Base-by-base conservation (phyloP, 37 sponge, comb jelly and placozoan genomes). In the Ephydatia muelleri region DNA sequence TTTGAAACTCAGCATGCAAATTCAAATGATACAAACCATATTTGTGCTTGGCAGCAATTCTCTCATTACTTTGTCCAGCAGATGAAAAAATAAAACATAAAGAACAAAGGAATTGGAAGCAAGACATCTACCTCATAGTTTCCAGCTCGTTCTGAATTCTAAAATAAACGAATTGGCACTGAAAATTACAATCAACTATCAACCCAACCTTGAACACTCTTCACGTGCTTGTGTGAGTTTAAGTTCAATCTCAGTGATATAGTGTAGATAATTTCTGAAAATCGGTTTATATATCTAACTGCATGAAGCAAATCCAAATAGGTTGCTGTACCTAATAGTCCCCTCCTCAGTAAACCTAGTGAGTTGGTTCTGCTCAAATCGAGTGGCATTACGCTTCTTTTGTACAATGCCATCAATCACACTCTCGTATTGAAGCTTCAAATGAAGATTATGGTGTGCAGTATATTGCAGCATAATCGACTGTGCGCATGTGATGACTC, bases 231-330 rank as follows among this genome's bases (percentile, higher is more conserved):
- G 43, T n/a, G 28, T 31, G 6, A 71, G 72, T 38, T 81, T 81
- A 0, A 81, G 43, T n/a, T 81, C 72, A 37, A 81, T 38, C 49
- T 81, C 82, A 25, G 35, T 19, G 47, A 81, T 33, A 27, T 71
- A 26, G 22, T 70, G 36, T 30, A 39, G 48, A 81, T 81, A 70
- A 47, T 81, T 81, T 28, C 82, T 81, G 48, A 23, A 25, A 43
- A 43, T 43, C 6, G 43, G 43, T 6, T 43, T 43, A 43, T 43
- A 43, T 3, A 43, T 6, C 43, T 6, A 43, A 43, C 43, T 43
- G 43, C 6, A 9, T 43, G 43, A 6, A 43, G 6, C 43, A 43
- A 6, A 43, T 9, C 43, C 43, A 43, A 43, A 43, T 43, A 6
- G 6, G 6, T 3, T 43, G n/a, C n/a, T n/a, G n/a, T 43, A 43